Base-by-base conservation (phyloP, 2,888 invertebrate species). In the Hipparchia sbordonii region DNA sequence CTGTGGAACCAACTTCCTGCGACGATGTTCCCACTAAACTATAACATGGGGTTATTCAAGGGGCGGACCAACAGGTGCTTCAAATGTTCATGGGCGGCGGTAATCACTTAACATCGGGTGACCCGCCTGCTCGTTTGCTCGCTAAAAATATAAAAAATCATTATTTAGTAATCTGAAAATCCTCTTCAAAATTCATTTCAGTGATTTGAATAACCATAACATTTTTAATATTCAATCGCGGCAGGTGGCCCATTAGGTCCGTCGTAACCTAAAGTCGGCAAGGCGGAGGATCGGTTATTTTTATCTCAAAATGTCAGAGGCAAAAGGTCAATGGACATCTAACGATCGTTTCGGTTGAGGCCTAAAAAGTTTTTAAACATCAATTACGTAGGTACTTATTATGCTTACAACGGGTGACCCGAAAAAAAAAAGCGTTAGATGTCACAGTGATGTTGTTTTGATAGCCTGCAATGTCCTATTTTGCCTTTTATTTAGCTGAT, bases 201-300 rank as follows among this genome's bases (percentile, higher is more conserved):
- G n/a, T 52, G 52, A 59, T 7, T 61, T 45, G 4, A 46, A 39
- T 46, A n/a, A n/a, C n/a, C 46, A n/a, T 61, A 45, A 45, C n/a
- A 46, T 61, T 45, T 61, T 62, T 46, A 62, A 62, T 62, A 62
- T 46, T 13, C 13, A 46, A 62, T 9, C 46, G 46, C 62, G 48
- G 62, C n/a, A 9, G 46, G 46, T 46, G 8, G 45, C 5, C 62
- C 46, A 48, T 62, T 62, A 62, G 48, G 13, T 1, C 13, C 46
- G 46, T 62, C 62, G 62, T 62, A 62, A 62, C 48, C 62, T n/a
- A 62, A 62, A 62, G 46, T 62, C 3, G 9, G 48, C 62, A 48
- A 62, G 62, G 62, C 62, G 62, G 8, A 13, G 13, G 48, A 62
- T 62, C n/a, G 62, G 48, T 48, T 62, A 62, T 62, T 62, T 62